Evolutionary conservation across 2,113 vertebrate genomes (phyloP).

Genomic region (Calyptomena viridis): DNA sequence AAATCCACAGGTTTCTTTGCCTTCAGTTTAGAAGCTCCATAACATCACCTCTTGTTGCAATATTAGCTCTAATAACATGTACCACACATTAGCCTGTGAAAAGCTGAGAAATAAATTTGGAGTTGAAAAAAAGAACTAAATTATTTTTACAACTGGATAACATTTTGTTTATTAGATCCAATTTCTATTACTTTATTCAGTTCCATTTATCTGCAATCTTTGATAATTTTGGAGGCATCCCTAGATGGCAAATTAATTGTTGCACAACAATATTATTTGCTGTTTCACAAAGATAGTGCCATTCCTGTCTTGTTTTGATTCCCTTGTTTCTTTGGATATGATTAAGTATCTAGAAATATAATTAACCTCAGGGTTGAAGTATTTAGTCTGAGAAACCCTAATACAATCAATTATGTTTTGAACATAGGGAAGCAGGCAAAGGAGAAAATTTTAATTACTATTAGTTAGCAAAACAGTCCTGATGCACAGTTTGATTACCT

Average conservation of each 20-base stretch:
- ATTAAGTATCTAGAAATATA: conserved; percentile 34
- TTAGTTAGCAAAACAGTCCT: conserved; percentile 24
- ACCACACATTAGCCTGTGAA: not conserved
- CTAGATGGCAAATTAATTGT: conserved; percentile 31
- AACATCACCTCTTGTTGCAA: not conserved
- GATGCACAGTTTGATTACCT: conserved; percentile 5
- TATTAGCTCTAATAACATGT: not conserved
- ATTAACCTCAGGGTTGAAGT: conserved; percentile 44
- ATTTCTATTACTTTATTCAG: not conserved
- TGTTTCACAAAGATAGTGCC: not conserved
- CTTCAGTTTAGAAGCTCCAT: not conserved
- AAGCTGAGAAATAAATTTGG: not conserved
- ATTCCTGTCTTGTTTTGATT: conserved; percentile 32
- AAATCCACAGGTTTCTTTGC: not conserved
- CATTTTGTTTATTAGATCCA: not conserved
- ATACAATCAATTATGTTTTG: conserved; percentile 43
- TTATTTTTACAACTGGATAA: not conserved
- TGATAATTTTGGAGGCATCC: not conserved
- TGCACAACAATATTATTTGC: not conserved
- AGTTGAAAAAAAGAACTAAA: not conserved
- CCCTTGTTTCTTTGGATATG: conserved; percentile 26
- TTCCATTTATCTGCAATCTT: not conserved
- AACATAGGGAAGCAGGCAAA: not conserved
- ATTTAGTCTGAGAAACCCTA: conserved; percentile 50
- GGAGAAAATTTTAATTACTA: conserved; percentile 41